phyloP scores from a whole-genome alignment of 2,797 vertebrate species.

The Pteronotus mesoamericanus region DNA sequence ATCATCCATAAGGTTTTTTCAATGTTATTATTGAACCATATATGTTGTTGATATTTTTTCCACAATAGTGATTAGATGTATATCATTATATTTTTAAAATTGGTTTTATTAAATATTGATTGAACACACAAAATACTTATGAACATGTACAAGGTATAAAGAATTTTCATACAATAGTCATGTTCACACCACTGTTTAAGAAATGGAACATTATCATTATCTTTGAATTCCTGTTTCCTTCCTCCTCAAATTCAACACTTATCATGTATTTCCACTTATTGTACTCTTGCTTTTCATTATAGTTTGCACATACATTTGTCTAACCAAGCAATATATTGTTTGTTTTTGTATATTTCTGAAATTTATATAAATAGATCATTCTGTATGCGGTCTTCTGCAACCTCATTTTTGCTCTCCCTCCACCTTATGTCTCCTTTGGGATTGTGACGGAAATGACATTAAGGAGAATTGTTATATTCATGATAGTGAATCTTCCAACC shows the following conservation, averaged over 20 bases:
- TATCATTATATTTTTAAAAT: background rate
- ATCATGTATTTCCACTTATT: background rate
- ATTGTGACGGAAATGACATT: constrained; percentile 4
- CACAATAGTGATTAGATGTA: background rate
- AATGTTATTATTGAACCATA: background rate
- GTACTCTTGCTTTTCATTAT: constrained; percentile 27
- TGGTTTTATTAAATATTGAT: background rate
- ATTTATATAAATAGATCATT: background rate
- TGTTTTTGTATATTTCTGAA: constrained; percentile 33
- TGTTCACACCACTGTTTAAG: background rate
- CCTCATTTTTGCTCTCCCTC: background rate
- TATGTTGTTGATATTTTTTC: background rate
- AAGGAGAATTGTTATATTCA: constrained; percentile 38
- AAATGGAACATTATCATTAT: background rate
- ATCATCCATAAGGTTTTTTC: background rate
- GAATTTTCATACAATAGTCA: background rate
- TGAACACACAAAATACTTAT: constrained; percentile 32
- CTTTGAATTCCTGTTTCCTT: constrained; percentile 4
- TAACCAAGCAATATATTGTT: background rate
- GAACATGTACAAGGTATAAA: background rate
- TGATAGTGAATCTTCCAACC: constrained; percentile 4
- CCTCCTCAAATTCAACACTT: background rate
- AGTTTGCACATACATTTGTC: background rate
- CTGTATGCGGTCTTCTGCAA: background rate
- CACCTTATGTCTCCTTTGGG: background rate